Base-by-base conservation (phyloP, 2,888 invertebrate genomes). In the Cynaeus angustus region DNA sequence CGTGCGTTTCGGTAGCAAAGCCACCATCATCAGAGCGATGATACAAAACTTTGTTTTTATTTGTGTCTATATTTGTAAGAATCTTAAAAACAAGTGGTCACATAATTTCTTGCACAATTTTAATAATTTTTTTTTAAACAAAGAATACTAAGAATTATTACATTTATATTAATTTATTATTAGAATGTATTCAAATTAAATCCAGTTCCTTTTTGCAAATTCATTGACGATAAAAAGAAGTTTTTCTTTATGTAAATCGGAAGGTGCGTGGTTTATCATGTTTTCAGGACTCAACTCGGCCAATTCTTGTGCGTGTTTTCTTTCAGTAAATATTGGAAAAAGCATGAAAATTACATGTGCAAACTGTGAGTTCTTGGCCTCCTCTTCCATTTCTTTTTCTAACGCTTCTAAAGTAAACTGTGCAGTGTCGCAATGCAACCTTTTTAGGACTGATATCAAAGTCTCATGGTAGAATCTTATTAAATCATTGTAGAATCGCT, bases 261-360 rank as follows among this genome's bases (percentile, higher is more conserved):
- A 37, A 10, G 14, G 13, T 21, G 5, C 37, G 8, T 1, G 5
- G 6, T 41, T 26, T 7, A 26, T 16, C 0, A 89, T 81, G 13
- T 85, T 81, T 0, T 87, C 82, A 28, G 83, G 78, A 50, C 87
- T 78, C 5, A 84, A 55, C 0, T 82, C 82, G 7, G 85, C 73
- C 0, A 86, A 79, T 0, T 80, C 79, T 0, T 84, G 83, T 5
- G 82, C 80, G 37, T 78, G 82, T 13, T 82, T 79, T 1, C 21
- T 21, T 3, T 21, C 21, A 21, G 82, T 81, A 71, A 83, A 77
- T 8, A 86, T 75, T 0, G 86, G 82, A 70, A 78, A 81, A 13
- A 84, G 79, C 86, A 87, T 86, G 37, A 83, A 79, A 1, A 85
- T 55, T 1, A 85, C 77, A 75, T 86, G 87, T 3, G 76, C 78